Percentiles rank a stretch among this genome's conserved stretches.
phyloP scores from a whole-genome alignment of 2,888 invertebrate species.

The Platypus cylindrus region DNA sequence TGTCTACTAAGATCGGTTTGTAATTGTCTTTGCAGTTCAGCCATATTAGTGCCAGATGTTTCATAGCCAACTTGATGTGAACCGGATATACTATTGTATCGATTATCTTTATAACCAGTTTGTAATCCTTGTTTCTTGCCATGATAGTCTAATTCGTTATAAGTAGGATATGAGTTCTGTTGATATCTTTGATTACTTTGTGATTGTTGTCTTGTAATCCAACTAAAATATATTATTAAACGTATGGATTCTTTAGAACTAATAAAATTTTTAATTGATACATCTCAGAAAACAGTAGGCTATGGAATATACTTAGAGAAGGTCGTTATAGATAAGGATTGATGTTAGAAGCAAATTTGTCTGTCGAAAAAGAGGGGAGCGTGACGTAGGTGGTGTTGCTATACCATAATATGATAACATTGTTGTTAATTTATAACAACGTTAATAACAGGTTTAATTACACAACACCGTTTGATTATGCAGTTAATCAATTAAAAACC shows the following conservation, averaged over 20 bases:
- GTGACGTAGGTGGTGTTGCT: no score
- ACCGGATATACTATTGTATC: conserved; percentile 7
- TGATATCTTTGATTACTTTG: neutral
- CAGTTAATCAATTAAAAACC: no score
- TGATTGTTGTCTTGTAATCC: conserved; percentile 8
- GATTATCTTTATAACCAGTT: conserved; percentile 10
- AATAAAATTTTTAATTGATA: no score
- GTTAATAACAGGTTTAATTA: no score
- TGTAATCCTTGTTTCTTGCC: neutral
- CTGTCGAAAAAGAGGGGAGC: no score
- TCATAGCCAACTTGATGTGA: conserved; percentile 11
- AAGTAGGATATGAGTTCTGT: neutral
- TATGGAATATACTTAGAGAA: no score
- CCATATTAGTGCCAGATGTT: conserved; percentile 8
- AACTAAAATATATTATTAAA: conserved; percentile 8
- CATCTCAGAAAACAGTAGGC: no score
- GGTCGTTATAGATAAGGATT: no score
- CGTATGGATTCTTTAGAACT: neutral
- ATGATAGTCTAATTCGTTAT: neutral
- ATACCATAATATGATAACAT: no score
- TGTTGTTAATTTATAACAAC: no score
- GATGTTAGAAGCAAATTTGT: no score
- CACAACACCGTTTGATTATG: no score
- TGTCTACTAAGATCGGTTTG: conserved; percentile 26
- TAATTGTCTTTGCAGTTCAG: conserved; percentile 21